phyloP scores from a whole-genome alignment of 2,113 vertebrate species.

The Campylomormyrus numenius region DNA sequence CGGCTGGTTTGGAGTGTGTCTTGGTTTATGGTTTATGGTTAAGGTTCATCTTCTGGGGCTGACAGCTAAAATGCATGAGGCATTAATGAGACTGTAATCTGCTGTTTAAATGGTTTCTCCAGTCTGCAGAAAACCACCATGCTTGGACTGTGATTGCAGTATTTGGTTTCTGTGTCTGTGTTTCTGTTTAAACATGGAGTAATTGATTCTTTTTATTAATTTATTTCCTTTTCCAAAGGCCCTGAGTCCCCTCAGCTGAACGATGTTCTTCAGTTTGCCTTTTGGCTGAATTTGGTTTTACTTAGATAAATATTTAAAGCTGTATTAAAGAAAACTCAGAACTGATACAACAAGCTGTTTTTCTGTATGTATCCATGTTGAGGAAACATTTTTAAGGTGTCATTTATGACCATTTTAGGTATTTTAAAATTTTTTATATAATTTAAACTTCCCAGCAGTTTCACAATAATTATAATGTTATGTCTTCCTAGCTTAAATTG shows the following conservation, averaged over 20 bases:
- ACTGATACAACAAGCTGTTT: neutral
- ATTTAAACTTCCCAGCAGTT: neutral
- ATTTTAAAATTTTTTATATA: neutral
- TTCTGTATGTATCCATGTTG: neutral
- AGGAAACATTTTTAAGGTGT: neutral
- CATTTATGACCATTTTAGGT: neutral
- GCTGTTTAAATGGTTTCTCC: constrained; percentile 5
- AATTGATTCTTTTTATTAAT: neutral
- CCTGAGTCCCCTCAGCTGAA: neutral
- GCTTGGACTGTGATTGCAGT: neutral
- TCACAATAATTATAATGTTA: neutral
- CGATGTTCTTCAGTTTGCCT: neutral
- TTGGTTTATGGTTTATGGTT: neutral
- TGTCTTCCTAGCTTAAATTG: neutral
- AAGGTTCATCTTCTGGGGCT: neutral
- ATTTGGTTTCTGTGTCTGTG: neutral
- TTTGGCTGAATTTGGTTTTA: neutral
- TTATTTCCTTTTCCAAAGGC: neutral
- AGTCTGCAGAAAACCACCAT: neutral
- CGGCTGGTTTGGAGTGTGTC: constrained; percentile 32
- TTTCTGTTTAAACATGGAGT: neutral
- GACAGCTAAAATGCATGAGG: neutral
- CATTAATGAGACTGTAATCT: neutral
- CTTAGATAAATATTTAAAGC: neutral
- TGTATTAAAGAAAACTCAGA: neutral